Base-by-base conservation (phyloP, 1,140 invertebrate genomes). In the Drosophila busckii region DNA sequence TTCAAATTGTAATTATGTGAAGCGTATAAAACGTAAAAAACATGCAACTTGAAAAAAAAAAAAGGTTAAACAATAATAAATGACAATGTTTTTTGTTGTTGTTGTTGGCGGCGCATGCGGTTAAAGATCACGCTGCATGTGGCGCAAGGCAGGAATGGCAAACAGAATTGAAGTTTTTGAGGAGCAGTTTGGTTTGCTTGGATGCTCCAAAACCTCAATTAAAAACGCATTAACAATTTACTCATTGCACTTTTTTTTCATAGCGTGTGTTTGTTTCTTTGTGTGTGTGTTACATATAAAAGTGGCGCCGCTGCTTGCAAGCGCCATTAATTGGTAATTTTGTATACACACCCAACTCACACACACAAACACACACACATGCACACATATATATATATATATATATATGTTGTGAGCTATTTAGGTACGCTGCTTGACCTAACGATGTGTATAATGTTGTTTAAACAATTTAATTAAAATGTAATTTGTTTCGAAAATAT, bases 381-480 rank as follows among this genome's bases (percentile, higher is more conserved):
- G 61, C 42, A 66, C n/a, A n/a, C n/a, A n/a, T n/a, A n/a, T n/a
- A n/a, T n/a, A n/a, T n/a, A n/a, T n/a, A n/a, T n/a, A n/a, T n/a
- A n/a, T n/a, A n/a, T n/a, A n/a, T n/a, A n/a, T n/a, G 44, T 50
- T 50, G 66, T 70, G 56, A 53, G 45, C 54, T n/a, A 78, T 78
- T 78, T 78, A 78, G 73, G 73, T 80, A 75, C 75, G 75, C 75
- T 80, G 64, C 75, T 82, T 82, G 75, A 82, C 76, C 75, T 82
- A 82, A 82, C 62, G 82, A 76, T 76, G 73, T 85, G 82, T 82
- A 69, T 85, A 85, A 85, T 85, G 83, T 85, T 78, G 71, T 83
- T 85, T 70, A 85, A 85, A 85, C 83, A 85, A 85, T 85, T 85
- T 85, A 85, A 85, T 85, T 85, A 85, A 85, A 85, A 85, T 85